phyloP scores from a whole-genome alignment of 2,888 invertebrate species.

The Meta bourneti region DNA sequence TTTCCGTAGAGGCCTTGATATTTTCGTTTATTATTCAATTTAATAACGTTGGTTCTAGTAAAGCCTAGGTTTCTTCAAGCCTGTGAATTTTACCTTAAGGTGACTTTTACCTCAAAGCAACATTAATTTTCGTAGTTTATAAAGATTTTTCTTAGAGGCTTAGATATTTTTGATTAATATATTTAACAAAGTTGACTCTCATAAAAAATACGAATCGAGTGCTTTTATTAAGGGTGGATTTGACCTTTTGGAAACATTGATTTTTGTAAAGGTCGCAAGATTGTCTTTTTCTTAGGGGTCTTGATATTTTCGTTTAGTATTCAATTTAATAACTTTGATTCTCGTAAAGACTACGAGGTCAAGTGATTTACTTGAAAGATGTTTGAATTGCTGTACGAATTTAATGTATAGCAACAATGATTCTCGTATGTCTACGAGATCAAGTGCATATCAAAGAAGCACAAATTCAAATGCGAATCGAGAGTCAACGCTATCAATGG shows the following conservation, averaged over 20 bases:
- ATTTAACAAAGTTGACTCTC: conserved; percentile 33
- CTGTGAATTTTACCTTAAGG: not conserved
- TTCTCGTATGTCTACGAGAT: conserved; percentile 16
- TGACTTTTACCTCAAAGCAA: not conserved
- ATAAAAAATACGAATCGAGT: conserved; percentile 34
- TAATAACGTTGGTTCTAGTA: not conserved
- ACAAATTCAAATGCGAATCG: not conserved
- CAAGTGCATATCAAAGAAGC: conserved; percentile 1
- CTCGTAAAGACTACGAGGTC: not conserved
- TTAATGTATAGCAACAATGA: conserved; percentile 20
- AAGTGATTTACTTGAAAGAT: not conserved
- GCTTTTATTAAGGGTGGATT: not conserved
- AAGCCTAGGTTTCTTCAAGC: not conserved
- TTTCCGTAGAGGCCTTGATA: no score
- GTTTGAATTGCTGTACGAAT: not conserved
- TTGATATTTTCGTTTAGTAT: no score
- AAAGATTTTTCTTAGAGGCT: no score
- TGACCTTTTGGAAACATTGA: no score
- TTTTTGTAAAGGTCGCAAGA: no score
- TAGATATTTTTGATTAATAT: no score
- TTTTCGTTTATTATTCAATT: no score
- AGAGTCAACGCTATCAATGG: no score
- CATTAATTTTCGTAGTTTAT: conserved; percentile 3
- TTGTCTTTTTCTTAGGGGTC: no score
- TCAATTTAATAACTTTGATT: not conserved